These are phyloP conservation scores for Ammospiza nelsoni DNA, from an alignment of 2,113 vertebrate genomes.

Conservation along the genomic window DNA sequence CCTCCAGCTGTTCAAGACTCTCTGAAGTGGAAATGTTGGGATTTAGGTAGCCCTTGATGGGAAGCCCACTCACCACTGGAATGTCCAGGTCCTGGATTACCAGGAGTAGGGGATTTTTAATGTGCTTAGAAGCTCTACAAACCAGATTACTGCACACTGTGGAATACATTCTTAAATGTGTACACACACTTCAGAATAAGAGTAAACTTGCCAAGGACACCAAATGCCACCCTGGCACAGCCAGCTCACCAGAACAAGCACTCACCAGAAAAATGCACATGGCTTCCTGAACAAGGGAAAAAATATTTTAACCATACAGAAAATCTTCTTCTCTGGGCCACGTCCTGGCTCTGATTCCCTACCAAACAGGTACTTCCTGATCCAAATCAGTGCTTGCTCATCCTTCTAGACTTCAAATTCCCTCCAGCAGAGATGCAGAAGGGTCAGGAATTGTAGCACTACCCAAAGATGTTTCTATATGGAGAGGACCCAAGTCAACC, in stretches of 20 bases:
- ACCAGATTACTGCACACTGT: neutral
- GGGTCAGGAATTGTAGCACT: neutral
- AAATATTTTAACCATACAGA: neutral
- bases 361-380: neutral
- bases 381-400: neutral
- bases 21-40: neutral
- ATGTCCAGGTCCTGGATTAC: neutral
- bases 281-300: neutral
- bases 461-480: neutral
- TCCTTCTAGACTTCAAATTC: neutral
- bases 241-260: neutral
- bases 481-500: neutral
- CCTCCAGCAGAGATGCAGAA: neutral
- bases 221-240: neutral
- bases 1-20: neutral
- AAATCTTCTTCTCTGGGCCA: neutral
- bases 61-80: neutral
- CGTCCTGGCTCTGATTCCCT: neutral
- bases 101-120: neutral
- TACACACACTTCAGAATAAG: neutral
- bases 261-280: neutral
- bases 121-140: neutral
- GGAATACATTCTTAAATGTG: neutral
- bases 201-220: neutral
- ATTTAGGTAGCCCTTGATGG: neutral